Percentiles rank a stretch among this genome's conserved stretches.
phyloP scores from a whole-genome alignment of 1,140 invertebrate genomes.

The Camponotus floridanus region DNA sequence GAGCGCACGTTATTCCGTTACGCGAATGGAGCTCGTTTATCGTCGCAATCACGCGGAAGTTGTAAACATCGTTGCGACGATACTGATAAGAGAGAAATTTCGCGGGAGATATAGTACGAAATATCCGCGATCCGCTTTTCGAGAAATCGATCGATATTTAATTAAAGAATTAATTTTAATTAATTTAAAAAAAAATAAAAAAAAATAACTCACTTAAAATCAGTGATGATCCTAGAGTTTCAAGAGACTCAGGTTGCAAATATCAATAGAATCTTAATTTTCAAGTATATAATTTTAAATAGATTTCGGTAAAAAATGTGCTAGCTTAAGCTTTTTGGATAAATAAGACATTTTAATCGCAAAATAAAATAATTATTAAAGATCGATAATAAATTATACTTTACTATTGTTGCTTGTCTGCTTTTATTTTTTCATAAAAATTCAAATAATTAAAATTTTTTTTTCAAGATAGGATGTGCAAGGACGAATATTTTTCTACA shows the following conservation, averaged over 20 bases:
- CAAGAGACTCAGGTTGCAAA: background rate
- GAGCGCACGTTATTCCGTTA: conserved; percentile 16
- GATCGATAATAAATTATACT: conserved; percentile 1
- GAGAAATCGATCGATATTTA: conserved; percentile 6
- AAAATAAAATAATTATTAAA: conserved; percentile 2
- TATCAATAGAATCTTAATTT: conserved; percentile 8
- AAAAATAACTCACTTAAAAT: conserved; percentile 24
- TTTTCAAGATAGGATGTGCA: no score
- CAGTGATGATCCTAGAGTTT: conserved; percentile 1
- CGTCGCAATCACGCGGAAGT: conserved; percentile 49
- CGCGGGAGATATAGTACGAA: background rate
- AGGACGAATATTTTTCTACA: background rate
- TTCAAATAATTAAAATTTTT: background rate
- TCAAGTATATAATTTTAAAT: conserved; percentile 2
- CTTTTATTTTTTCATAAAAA: background rate
- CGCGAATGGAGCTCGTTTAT: conserved; percentile 47
- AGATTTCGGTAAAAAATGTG: background rate
- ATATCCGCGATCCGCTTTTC: conserved; percentile 5
- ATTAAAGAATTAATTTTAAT: no score
- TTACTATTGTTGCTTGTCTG: background rate
- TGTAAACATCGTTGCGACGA: conserved; percentile 50
- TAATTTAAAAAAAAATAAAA: no score
- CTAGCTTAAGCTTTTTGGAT: background rate
- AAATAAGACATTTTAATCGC: conserved; percentile 5
- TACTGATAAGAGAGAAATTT: conserved; percentile 47